Evolutionary conservation across 53 echinoderm and acorn worm genomes (phyloP).

Genomic region (Hippasteria phrygiana): DNA sequence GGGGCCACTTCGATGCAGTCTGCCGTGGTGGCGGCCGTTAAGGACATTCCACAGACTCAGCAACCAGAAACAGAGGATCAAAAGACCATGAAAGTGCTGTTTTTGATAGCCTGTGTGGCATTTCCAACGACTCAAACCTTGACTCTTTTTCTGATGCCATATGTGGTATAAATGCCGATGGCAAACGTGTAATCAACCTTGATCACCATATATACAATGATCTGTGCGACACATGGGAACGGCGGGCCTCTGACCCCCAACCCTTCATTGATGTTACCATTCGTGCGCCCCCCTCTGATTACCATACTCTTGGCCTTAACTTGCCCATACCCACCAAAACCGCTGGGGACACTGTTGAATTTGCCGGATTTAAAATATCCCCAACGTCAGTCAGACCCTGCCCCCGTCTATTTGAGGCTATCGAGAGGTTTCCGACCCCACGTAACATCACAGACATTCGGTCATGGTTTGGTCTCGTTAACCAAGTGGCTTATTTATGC

Average conservation of each 20-base stretch:
- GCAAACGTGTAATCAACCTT: background rate
- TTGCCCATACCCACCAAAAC: background rate
- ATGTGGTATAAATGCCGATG: no score
- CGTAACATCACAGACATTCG: slow-evolving; percentile 64
- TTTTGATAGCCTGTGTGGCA: no score
- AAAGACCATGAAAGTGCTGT: background rate
- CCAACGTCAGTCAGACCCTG: slow-evolving; percentile 61
- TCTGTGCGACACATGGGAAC: slow-evolving; percentile 35
- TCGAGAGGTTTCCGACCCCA: slow-evolving; percentile 49
- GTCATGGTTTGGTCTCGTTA: slow-evolving; percentile 35
- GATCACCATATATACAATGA: slow-evolving; percentile 63
- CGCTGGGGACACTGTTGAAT: slow-evolving; percentile 42
- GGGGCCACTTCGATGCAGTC: slow-evolving; percentile 20
- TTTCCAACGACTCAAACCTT: no score
- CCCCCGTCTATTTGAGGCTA: slow-evolving; percentile 44
- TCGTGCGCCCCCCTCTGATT: background rate
- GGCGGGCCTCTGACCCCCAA: slow-evolving; percentile 39
- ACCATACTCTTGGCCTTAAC: slow-evolving; percentile 50
- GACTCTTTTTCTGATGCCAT: slow-evolving; percentile 11
- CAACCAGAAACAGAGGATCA: no score
- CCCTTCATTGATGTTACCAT: slow-evolving; percentile 43
- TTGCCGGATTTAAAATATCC: slow-evolving; percentile 68
- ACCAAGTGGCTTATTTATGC: slow-evolving; percentile 62
- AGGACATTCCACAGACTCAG: background rate
- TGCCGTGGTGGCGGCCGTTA: background rate